Evolutionary conservation across 2,113 vertebrate genomes (phyloP).

Genomic region (Glaucomys volans): DNA sequence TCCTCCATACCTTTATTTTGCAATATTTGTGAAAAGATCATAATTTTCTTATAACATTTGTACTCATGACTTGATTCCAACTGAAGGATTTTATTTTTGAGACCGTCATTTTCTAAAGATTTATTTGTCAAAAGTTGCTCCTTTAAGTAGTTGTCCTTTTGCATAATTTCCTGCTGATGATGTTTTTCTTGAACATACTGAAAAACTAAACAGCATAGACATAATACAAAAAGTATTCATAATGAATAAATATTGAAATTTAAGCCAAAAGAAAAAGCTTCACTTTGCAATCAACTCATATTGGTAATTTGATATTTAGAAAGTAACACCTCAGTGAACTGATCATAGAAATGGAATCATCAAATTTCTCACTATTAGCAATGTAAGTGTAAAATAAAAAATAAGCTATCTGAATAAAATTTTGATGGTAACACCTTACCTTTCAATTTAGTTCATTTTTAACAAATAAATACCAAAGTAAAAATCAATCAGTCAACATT

Average conservation of each 20-base stretch:
- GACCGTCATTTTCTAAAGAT: background rate
- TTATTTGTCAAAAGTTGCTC: background rate
- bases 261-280: background rate
- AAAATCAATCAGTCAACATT: background rate
- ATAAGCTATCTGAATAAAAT: slow-evolving; percentile 42
- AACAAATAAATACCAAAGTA: background rate
- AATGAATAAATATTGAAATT: background rate
- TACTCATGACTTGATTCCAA: background rate
- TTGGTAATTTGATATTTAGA: slow-evolving; percentile 60
- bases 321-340: slow-evolving; percentile 46
- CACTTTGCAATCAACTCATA: background rate
- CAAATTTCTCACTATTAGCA: background rate
- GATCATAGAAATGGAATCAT: background rate
- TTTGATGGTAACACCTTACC: background rate
- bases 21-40: background rate
- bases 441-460: background rate
- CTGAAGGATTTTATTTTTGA: background rate
- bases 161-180: background rate
- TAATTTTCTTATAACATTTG: accelerated
- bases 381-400: background rate
- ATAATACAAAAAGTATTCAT: background rate
- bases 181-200: slow-evolving; percentile 59
- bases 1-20: slow-evolving; percentile 19
- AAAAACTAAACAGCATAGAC: slow-evolving; percentile 56
- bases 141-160: background rate